Base-by-base conservation (phyloP, 1,140 invertebrate species). In the Lordiphosa stackelbergi region DNA sequence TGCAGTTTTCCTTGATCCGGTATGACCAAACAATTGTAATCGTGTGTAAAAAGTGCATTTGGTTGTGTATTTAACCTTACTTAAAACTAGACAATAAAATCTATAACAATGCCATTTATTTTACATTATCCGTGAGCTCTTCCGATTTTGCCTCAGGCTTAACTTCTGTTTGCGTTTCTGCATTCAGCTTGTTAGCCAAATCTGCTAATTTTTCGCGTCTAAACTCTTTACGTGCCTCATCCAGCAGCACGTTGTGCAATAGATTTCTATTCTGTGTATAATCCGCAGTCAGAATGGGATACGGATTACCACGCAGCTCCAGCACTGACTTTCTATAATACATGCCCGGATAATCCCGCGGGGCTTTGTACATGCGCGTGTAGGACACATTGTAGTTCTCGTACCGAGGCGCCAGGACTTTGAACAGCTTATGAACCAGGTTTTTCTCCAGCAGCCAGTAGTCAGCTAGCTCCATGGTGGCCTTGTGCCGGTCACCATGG, bases 401-500 rank as follows among this genome's bases (percentile, higher is more conserved):
- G 89, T 91, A 98, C 48, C 95, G 89, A 8, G 96, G 96, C 13
- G 93, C 95, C 11, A 97, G 87, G 11, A 97, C 96, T 91, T 98
- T 97, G 73, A 98, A 98, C 36, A 98, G 88, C 89, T 98, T 98
- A 72, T 97, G 95, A 4, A 98, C 89, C 9, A 96, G 88, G 87
- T 96, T 93, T 81, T 97, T 97, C 69, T 98, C 96, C 48, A 93
- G 69, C 36, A 98, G 87, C 95, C 95, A 98, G 88, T 91, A 97
- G 85, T 95, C 92, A 12, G 96, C 96, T 85, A 94, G 89, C 70
- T 97, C 94, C 96, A 98, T 97, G 6, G 95, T 97, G 53, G 92
- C 90, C 84, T 91, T 91, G 74, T 97, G 92, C 31, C 90, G 90
- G 84, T 96, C 95, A 8, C 97, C 96, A 92, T 97, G 89, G 8